These are phyloP conservation scores for Sesia bembeciformis DNA, from an alignment of 2,888 invertebrate genomes.

Conservation along the genomic window DNA sequence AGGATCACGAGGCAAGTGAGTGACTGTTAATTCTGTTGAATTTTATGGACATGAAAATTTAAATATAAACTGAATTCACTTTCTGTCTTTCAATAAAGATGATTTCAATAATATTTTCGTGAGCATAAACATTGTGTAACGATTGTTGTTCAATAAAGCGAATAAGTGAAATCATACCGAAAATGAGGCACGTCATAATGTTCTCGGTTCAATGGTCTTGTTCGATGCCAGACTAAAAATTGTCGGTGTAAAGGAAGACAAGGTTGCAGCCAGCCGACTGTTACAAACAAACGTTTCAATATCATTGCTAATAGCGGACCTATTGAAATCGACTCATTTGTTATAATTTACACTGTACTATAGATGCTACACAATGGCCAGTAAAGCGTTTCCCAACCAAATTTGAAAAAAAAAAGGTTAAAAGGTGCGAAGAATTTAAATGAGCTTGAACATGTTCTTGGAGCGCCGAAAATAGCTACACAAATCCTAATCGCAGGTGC, in stretches of 20 bases:
- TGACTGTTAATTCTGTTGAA: background rate
- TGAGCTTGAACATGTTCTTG: constrained; percentile 34
- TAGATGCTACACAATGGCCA: constrained; percentile 28
- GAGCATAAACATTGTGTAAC: constrained; percentile 32
- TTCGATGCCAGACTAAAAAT: constrained; percentile 50
- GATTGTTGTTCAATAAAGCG: constrained; percentile 26
- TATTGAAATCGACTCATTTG: constrained; percentile 9
- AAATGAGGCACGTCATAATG: constrained; percentile 37
- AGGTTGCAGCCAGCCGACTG: constrained; percentile 51
- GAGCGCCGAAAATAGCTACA: constrained; percentile 33
- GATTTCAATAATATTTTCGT: constrained; percentile 38
- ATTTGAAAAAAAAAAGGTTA: constrained; percentile 44
- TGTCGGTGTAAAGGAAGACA: constrained; percentile 44
- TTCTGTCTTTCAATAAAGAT: constrained; percentile 10
- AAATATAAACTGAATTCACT: too few relatives aligned
- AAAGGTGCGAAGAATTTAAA: constrained; percentile 60
- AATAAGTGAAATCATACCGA: constrained; percentile 57
- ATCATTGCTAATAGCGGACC: constrained; percentile 23
- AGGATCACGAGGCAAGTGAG: background rate
- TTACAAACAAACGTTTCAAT: constrained; percentile 44
- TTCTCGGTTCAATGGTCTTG: constrained; percentile 45
- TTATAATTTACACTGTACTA: background rate
- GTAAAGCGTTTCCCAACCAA: constrained; percentile 15
- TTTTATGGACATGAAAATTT: too few relatives aligned
- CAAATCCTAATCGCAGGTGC: constrained; percentile 50